phyloP scores from a whole-genome alignment of 2,888 invertebrate genomes.

The Tridacna gigas region DNA sequence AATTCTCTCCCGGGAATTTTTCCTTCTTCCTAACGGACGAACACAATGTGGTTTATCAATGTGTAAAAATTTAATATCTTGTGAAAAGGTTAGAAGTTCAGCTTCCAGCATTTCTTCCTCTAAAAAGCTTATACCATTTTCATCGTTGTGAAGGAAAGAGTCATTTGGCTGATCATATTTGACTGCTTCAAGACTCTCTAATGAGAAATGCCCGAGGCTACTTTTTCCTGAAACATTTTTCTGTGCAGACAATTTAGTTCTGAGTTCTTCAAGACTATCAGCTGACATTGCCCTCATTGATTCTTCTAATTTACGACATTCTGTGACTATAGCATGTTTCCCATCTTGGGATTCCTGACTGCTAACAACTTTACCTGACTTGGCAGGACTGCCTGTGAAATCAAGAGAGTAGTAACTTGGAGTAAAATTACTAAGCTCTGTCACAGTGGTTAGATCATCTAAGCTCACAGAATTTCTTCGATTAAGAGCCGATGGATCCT shows the following conservation, averaged over 20 bases:
- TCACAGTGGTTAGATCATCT: conserved; percentile 48
- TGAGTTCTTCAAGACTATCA: conserved; percentile 39
- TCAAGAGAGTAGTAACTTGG: conserved; percentile 62
- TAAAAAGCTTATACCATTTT: conserved; percentile 15
- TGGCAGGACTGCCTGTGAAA: conserved; percentile 47
- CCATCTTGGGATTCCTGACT: conserved; percentile 17
- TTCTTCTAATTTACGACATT: conserved; percentile 70
- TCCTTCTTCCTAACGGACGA: neutral
- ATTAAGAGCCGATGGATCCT: neutral
- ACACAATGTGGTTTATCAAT: conserved; percentile 5
- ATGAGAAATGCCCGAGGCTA: neutral
- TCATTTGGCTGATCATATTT: neutral
- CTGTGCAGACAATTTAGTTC: neutral
- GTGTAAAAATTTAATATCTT: conserved; percentile 9
- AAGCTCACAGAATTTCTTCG: conserved; percentile 54
- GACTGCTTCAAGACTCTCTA: neutral
- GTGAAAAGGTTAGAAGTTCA: neutral
- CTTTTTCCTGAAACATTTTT: neutral
- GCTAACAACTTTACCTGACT: neutral
- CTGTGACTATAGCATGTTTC: conserved; percentile 49
- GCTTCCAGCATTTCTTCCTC: conserved; percentile 20
- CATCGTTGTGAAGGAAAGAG: neutral
- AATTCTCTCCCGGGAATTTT: conserved; percentile 5
- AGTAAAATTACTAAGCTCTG: conserved; percentile 56
- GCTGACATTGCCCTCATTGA: conserved; percentile 68